Evolutionary conservation across 2,888 invertebrate species (phyloP).

Genomic region (Noctua pronuba): DNA sequence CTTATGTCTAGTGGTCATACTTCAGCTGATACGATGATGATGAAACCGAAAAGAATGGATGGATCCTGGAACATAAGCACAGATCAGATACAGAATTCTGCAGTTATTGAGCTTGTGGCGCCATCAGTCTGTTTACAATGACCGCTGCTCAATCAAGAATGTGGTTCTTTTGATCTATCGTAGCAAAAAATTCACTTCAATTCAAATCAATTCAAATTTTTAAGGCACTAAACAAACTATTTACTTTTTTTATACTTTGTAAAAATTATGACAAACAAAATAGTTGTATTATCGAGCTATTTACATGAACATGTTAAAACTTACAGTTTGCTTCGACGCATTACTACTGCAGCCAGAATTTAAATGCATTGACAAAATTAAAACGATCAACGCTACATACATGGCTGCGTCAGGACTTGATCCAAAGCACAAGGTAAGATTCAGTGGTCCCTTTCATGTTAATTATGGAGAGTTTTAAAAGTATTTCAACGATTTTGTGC

Average conservation of each 20-base stretch:
- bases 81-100: not conserved
- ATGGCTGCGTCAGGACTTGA: slow-evolving; percentile 99
- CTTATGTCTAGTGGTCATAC: not conserved
- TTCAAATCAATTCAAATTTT: too few species aligned
- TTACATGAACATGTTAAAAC: not conserved
- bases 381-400: slow-evolving; percentile 98
- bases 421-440: slow-evolving; percentile 90
- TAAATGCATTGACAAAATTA: slow-evolving; percentile 97
- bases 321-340: slow-evolving; percentile 96
- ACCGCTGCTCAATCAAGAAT: not conserved
- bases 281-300: not conserved
- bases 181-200: too few species aligned
- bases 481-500: not conserved
- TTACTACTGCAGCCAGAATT: slow-evolving; percentile 96
- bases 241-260: not conserved
- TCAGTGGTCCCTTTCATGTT: not conserved
- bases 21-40: not conserved
- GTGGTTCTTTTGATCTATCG: too few species aligned
- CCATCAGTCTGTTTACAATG: not conserved
- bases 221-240: too few species aligned
- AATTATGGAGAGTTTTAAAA: not conserved
- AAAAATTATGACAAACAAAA: not conserved
- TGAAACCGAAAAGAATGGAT: not conserved
- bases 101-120: not conserved
- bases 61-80: not conserved